These are phyloP conservation scores for Ctenopoma kingsleyae DNA, from an alignment of 2,797 vertebrate species.

Conservation along the genomic window DNA sequence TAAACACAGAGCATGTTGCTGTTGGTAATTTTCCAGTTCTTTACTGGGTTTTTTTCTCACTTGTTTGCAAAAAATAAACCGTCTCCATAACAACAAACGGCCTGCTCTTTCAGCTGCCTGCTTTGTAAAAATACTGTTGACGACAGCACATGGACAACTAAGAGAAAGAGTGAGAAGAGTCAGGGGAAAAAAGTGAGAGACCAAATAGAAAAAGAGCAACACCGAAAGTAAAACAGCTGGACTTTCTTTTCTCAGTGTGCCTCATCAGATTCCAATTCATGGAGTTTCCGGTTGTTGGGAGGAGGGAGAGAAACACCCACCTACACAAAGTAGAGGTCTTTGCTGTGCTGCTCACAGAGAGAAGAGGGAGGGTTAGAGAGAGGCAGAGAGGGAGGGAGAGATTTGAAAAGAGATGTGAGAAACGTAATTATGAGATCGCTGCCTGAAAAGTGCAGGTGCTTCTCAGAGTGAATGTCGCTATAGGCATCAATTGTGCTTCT, in stretches of 20 bases:
- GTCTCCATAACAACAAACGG: slow-evolving; percentile 73
- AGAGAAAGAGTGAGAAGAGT: slow-evolving; percentile 23
- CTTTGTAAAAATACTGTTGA: slow-evolving; percentile 65
- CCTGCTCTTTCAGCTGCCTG: slow-evolving; percentile 43
- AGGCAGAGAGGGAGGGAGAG: slow-evolving; percentile 32
- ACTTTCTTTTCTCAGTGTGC: slow-evolving; percentile 61
- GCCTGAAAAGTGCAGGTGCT: slow-evolving; percentile 77
- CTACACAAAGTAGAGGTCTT: slow-evolving; percentile 74
- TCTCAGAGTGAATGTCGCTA: slow-evolving; percentile 36
- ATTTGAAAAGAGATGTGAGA: slow-evolving; percentile 57
- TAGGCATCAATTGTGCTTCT: slow-evolving; percentile 29
- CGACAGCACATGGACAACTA: slow-evolving; percentile 51
- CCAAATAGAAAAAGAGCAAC: slow-evolving; percentile 15
- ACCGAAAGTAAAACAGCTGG: slow-evolving; percentile 65
- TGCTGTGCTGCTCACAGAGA: slow-evolving; percentile 62
- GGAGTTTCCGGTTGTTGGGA: slow-evolving; percentile 76
- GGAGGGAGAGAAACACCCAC: slow-evolving; percentile 58
- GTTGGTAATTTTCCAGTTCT: slow-evolving; percentile 45
- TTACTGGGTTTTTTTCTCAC: slow-evolving; percentile 46
- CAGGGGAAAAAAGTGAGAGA: not conserved
- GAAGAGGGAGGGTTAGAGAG: slow-evolving; percentile 42
- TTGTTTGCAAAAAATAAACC: slow-evolving; percentile 58
- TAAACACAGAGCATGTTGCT: slow-evolving; percentile 30
- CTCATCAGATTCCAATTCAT: slow-evolving; percentile 76
- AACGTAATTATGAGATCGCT: slow-evolving; percentile 66